Base-by-base conservation (phyloP, 2,888 invertebrate genomes). In the Hydropsyche betteni region DNA sequence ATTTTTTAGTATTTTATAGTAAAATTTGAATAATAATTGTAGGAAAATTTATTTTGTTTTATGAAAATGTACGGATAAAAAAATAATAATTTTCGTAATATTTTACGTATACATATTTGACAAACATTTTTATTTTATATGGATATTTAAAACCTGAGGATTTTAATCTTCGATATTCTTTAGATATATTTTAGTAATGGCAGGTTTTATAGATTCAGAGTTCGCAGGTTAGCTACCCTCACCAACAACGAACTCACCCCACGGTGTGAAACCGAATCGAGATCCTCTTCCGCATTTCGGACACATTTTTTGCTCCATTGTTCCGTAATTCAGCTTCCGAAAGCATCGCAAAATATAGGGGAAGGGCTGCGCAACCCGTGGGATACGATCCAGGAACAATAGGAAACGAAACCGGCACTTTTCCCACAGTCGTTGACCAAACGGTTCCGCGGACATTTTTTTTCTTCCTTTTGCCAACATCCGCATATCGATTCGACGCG, bases 341-440 rank as follows among this genome's bases (percentile, higher is more conserved):
- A 75, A 73, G 69, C 61, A 55, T 50, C 38, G 2, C 24, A 33
- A 52, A 51, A 44, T 69, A 8, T 44, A 53, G 52, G 70, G 70
- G 53, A 52, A 70, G 70, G 53, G 53, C 14, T 34, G n/a, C n/a
- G 8, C 24, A 38, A 69, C 55, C 76, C 79, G 79, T 79, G 79
- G 75, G 79, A 79, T 71, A 69, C 68, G 61, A 72, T 55, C 8
- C 73, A 44, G 75, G 76, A 75, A 79, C 79, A 79, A 79, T 78
- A 33, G 69, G 53, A 44, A 14, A n/a, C 33, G n/a, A 38, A 44
- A 10, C 38, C 38, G n/a, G 44, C 34, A 34, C 6, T 7, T 61
- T 74, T 74, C 74, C 74, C 74, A 74, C 74, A 74, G 68, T 74
- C 74, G 44, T 68, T 74, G 74, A 74, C 74, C 74, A 52, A 44